Percentiles rank a stretch among this genome's conserved stretches.
Evolutionary conservation across 2,888 invertebrate species (phyloP).

Genomic region (Melieria crassipennis): DNA sequence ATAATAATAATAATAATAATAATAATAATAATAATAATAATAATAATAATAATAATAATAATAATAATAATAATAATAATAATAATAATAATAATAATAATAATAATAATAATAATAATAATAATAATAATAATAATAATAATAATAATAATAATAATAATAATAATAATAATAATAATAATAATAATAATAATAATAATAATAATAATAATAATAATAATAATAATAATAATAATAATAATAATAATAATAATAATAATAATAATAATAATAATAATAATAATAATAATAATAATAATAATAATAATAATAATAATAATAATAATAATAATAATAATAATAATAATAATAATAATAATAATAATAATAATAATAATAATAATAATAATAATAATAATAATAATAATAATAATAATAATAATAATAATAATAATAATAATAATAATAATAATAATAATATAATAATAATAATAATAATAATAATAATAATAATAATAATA

Average conservation of each 20-base stretch:
- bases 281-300: constrained; percentile 16
- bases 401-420: constrained; percentile 16
- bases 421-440: constrained; percentile 16
- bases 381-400: constrained; percentile 16
- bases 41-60: constrained; percentile 16
- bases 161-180: constrained; percentile 16
- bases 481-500: constrained; percentile 16
- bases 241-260: constrained; percentile 16
- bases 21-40: constrained; percentile 16
- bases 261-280: constrained; percentile 16
- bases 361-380: constrained; percentile 16
- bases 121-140: constrained; percentile 16
- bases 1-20: constrained; percentile 16
- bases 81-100: constrained; percentile 16
- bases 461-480: constrained; percentile 16
- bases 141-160: constrained; percentile 16
- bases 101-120: constrained; percentile 16
- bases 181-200: constrained; percentile 16
- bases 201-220: constrained; percentile 16
- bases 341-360: constrained; percentile 16
- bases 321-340: constrained; percentile 16
- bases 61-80: constrained; percentile 16
- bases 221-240: constrained; percentile 16
- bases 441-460: constrained; percentile 16
- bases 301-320: constrained; percentile 16